Percentiles rank a stretch among this genome's conserved stretches.
These are phyloP conservation scores for Chirona hameri DNA, from an alignment of 2,888 invertebrate genomes.

Conservation along the genomic window DNA sequence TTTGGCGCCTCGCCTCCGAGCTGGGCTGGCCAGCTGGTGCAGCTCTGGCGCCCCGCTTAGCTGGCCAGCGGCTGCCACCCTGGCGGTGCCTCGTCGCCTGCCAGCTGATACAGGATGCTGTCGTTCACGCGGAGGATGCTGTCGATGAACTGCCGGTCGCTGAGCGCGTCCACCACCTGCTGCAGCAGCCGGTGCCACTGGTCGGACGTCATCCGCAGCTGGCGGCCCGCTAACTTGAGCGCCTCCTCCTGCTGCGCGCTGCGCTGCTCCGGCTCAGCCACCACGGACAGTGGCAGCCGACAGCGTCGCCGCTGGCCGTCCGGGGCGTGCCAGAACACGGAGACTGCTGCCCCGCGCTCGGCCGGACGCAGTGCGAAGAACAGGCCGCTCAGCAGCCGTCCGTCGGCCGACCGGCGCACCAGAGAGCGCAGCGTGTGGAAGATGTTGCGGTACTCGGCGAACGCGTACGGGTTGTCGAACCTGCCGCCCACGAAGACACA, in stretches of 20 bases:
- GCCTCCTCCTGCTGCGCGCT: background rate
- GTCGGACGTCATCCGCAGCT: background rate
- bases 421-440: constrained; percentile 9
- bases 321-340: background rate
- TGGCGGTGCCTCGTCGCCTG: too few relatives aligned
- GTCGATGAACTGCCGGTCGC: background rate
- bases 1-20: too few relatives aligned
- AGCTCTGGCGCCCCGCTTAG: too few relatives aligned
- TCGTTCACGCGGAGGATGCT: background rate
- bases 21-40: too few relatives aligned
- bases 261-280: background rate
- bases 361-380: background rate
- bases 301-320: background rate
- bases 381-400: background rate
- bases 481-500: background rate
- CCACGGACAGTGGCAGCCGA: background rate
- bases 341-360: background rate
- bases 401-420: background rate
- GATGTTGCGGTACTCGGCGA: constrained; percentile 24
- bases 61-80: too few relatives aligned
- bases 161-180: background rate
- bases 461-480: constrained; percentile 2
- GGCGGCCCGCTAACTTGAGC: background rate
- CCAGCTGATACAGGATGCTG: background rate
- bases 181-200: background rate